Evolutionary conservation across 2,888 invertebrate genomes (phyloP), one percentile per base, ranked within the genome.

Genomic region (Nomada lathburiana): DNA sequence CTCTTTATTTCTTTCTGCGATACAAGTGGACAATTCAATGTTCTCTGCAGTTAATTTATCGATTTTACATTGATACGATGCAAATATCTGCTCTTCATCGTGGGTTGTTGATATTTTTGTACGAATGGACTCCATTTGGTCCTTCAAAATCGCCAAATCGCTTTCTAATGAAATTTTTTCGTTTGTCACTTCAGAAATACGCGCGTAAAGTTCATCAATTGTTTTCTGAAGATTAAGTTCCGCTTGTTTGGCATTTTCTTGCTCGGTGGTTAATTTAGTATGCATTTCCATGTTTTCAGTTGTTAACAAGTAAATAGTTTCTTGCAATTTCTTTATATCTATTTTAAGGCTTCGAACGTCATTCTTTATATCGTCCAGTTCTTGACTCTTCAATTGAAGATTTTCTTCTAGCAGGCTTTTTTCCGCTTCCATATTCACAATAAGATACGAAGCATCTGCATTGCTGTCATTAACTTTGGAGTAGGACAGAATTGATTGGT

Each of bases 1-100:
- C 57, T 93, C 92, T 71, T 95, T 94, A 69, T 96, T 94, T 79
- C 93, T 94, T 64, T 96, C 96, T 93, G 96, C 95, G 2, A 96
- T 86, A 90, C 95, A 94, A 55, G 94, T 95, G 0, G 96, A 96
- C 36, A 96, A 92, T 64, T 94, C 92, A 16, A 88, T 86, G 70
- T 93, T 93, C 69, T 91, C 92, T 0, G 65, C 69, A 1, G 76
- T 90, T 44, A 92, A 82, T 9, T 71, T 36, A 23, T 87, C 87
- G 7, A 92, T 89, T 59, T 86, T 88, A 44, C 80, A 77, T 68
- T 87, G 80, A 71, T 88, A 90, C 10, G 86, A 73, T 3, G 77
- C 57, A 13, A 87, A 23, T 26, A 85, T 77, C 23, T 86, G 62
- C 1, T 89, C 85, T 7, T 90, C 90, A 3, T 75, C 73, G 2